Percentiles rank a stretch among this genome's conserved stretches.
Evolutionary conservation across 2,888 invertebrate species (phyloP).

Genomic region (Parelbella ahira): DNA sequence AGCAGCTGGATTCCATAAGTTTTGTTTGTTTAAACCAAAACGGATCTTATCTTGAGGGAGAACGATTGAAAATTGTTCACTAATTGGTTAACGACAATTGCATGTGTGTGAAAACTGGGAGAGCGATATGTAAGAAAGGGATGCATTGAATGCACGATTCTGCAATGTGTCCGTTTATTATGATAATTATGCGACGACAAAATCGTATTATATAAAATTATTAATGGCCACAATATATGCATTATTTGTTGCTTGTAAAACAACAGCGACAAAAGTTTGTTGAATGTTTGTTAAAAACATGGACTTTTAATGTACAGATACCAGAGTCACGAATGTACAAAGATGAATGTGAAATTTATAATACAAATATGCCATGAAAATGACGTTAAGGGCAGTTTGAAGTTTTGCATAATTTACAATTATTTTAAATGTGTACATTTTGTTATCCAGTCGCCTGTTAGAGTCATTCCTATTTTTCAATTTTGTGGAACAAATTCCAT

Average conservation of each 20-base stretch:
- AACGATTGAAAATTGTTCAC: constrained; percentile 53
- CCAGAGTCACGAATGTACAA: constrained; percentile 12
- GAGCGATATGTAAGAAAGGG: constrained; percentile 46
- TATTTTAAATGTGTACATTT: no score
- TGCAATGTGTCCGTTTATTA: constrained; percentile 63
- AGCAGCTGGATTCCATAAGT: constrained; percentile 61
- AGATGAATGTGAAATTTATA: neutral
- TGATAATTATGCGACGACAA: constrained; percentile 59
- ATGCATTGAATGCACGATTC: constrained; percentile 55
- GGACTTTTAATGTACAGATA: constrained; percentile 7
- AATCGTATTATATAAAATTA: constrained; percentile 55
- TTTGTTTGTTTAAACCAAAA: constrained; percentile 49
- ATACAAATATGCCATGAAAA: neutral
- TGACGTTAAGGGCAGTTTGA: no score
- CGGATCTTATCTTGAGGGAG: constrained; percentile 49
- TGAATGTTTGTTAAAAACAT: constrained; percentile 6
- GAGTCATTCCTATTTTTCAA: no score
- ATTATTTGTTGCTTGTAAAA: constrained; percentile 24
- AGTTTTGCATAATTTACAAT: no score
- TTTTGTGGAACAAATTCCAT: no score
- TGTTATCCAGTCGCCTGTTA: no score
- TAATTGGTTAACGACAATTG: constrained; percentile 64
- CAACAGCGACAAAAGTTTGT: constrained; percentile 19
- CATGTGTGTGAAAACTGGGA: constrained; percentile 55
- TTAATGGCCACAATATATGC: constrained; percentile 33